These are phyloP conservation scores for Drosophila lacicola DNA, from an alignment of 2,888 invertebrate genomes.

Conservation along the genomic window DNA sequence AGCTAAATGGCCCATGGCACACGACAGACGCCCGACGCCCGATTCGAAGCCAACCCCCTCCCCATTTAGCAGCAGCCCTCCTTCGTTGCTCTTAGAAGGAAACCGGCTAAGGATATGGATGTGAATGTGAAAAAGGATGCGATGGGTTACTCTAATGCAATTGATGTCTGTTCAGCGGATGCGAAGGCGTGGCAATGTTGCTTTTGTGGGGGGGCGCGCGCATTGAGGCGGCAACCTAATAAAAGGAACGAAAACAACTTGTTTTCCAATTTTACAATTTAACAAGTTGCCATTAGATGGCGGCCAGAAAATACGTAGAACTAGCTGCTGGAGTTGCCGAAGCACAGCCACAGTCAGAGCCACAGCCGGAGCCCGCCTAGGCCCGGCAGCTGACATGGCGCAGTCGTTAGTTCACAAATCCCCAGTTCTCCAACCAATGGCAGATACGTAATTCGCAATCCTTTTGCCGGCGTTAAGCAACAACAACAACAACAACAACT, in stretches of 20 bases:
- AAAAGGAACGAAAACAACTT: constrained; percentile 84
- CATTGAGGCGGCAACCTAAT: constrained; percentile 81
- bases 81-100: background rate
- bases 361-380: constrained; percentile 1
- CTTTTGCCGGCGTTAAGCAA: constrained; percentile 61
- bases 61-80: too few species aligned
- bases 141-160: constrained; percentile 74
- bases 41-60: too few species aligned
- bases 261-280: constrained; percentile 84
- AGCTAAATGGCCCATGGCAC: constrained; percentile 81
- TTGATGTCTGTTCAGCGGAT: constrained; percentile 73
- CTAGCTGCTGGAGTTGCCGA: background rate
- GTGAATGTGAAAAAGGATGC: constrained; percentile 14
- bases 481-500: constrained; percentile 43
- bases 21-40: constrained; percentile 27
- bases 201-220: constrained; percentile 41
- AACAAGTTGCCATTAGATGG: constrained; percentile 80
- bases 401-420: constrained; percentile 68
- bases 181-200: constrained; percentile 37
- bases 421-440: constrained; percentile 8
- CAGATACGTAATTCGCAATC: constrained; percentile 69
- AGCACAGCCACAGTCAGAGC: constrained; percentile 10
- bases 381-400: constrained; percentile 21
- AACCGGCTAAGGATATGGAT: constrained; percentile 9
- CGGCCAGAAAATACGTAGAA: constrained; percentile 11